These are phyloP conservation scores for Mythimna albipuncta DNA, from an alignment of 2,888 invertebrate species.

Conservation along the genomic window DNA sequence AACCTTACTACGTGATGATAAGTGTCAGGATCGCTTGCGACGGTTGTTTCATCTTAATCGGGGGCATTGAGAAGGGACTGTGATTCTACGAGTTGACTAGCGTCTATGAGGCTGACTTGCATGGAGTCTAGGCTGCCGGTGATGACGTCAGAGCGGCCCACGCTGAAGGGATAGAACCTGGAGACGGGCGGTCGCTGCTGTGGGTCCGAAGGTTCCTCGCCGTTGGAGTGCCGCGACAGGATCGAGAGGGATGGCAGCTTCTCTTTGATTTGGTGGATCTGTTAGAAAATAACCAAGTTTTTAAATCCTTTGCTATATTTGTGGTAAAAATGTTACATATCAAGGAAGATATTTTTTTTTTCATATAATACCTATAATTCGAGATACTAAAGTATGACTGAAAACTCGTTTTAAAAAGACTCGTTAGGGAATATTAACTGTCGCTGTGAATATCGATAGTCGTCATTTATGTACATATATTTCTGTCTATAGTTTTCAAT, in stretches of 20 bases:
- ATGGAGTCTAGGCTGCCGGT: conserved; percentile 76
- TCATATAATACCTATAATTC: no score
- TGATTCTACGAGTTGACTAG: conserved; percentile 92
- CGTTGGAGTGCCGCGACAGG: conserved; percentile 76
- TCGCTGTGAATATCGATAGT: no score
- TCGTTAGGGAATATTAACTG: no score
- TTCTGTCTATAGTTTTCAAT: no score
- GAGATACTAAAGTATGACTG: no score
- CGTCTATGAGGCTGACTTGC: conserved; percentile 92
- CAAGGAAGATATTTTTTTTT: not conserved
- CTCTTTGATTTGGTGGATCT: conserved; percentile 84
- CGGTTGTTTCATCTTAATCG: conserved; percentile 84
- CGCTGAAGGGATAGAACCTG: conserved; percentile 87
- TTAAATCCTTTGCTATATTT: not conserved
- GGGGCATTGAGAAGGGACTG: conserved; percentile 93
- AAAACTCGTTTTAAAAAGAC: no score
- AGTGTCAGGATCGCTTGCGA: conserved; percentile 51
- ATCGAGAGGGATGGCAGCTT: conserved; percentile 80
- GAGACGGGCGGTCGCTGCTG: conserved; percentile 69
- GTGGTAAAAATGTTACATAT: not conserved
- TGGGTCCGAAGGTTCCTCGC: conserved; percentile 52
- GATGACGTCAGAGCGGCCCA: conserved; percentile 65
- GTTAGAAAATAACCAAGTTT: conserved; percentile 37
- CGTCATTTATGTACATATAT: no score
- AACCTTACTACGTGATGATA: conserved; percentile 41